Evolutionary conservation across 2,797 vertebrate genomes (phyloP), one percentile per base, ranked within the genome.

Genomic region (Labroides dimidiatus): DNA sequence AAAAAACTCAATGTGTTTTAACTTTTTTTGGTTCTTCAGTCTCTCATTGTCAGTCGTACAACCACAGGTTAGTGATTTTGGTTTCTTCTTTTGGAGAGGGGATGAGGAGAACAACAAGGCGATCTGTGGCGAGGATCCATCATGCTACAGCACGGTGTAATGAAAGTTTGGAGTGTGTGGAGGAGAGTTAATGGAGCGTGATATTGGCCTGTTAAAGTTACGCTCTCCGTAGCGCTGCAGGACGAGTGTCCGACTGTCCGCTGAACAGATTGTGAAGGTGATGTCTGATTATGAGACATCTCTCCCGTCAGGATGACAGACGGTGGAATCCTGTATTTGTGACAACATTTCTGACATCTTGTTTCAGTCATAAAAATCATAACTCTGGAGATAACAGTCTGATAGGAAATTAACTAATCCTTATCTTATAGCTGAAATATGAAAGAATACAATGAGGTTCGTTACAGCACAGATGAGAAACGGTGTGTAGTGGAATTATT

Each of bases 111-210:
- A 20, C 17, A 47, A 23, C 49, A 15, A 5, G 45, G 43, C 30
- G 37, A 20, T 51, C 23, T 20, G 44, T 15, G 17, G 49, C 20
- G 17, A 41, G 45, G 59, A 63, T 53, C 33, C 42, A 59, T 62
- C 24, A 50, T 55, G 52, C 56, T 54, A 63, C n/a, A 55, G 55
- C 24, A 6, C 37, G 55, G 53, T 42, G 47, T 64, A 47, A 68
- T 63, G 69, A 62, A 62, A 51, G 44, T 51, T 21, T 16, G 8
- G 37, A 47, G 47, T 70, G 61, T 68, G 64, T 67, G 64, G 39
- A 69, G 16, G n/a, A 59, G 67, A 75, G 64, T 64, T 74, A 77
- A 78, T 73, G 70, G 72, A 64, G 77, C 73, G 17, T 64, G 64
- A 65, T 67, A 77, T 80, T 80, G 63, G 60, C 64, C 62, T 33